Evolutionary conservation across 2,888 invertebrate species (phyloP).

Genomic region (Lampropteryx suffumata): DNA sequence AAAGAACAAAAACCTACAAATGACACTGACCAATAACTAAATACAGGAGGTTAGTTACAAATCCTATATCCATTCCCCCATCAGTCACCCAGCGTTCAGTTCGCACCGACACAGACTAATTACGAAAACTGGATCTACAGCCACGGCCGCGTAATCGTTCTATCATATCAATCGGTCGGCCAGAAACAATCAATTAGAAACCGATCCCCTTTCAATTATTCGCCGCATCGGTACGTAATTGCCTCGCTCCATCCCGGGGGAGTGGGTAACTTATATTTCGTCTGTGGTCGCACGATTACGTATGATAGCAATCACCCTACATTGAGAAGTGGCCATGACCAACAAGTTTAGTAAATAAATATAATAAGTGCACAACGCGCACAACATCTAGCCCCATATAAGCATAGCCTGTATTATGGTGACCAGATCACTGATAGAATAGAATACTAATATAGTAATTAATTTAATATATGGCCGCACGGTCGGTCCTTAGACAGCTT

Average conservation of each 20-base stretch:
- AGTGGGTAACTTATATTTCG: conserved; percentile 14
- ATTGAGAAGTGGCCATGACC: too few relatives aligned
- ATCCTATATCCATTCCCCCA: neutral
- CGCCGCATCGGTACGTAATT: conserved; percentile 67
- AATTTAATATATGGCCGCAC: too few relatives aligned
- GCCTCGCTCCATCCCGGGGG: conserved; percentile 54
- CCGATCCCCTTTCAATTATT: conserved; percentile 77
- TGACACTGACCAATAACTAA: neutral
- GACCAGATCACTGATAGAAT: too few relatives aligned
- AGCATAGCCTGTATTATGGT: too few relatives aligned
- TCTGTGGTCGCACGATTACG: conserved; percentile 42
- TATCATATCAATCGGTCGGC: conserved; percentile 69
- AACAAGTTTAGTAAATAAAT: too few relatives aligned
- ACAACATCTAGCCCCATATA: too few relatives aligned
- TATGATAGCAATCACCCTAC: conserved; percentile 5
- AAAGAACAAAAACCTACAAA: too few relatives aligned
- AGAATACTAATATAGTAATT: too few relatives aligned
- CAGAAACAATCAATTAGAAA: conserved; percentile 78
- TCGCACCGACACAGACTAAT: conserved; percentile 19
- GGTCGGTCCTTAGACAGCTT: too few relatives aligned
- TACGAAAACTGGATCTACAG: conserved; percentile 19
- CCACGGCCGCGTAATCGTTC: conserved; percentile 34
- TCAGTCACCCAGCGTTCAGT: neutral
- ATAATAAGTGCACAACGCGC: too few relatives aligned
- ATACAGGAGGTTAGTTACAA: neutral